phyloP scores from a whole-genome alignment of 2,888 invertebrate genomes.

The Apamea epomidion region DNA sequence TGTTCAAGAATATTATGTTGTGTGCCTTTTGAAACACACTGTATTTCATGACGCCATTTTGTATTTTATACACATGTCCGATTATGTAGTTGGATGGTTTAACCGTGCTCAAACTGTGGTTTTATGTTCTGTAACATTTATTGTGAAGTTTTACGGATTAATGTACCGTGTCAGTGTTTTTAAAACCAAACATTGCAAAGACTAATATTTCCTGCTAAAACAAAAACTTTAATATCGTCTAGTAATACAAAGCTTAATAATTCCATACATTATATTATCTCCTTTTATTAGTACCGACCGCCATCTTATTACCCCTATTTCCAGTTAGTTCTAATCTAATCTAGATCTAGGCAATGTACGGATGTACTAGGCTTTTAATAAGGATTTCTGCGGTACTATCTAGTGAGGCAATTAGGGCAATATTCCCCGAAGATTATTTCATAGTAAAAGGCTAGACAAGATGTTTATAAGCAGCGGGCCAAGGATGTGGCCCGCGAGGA shows the following conservation, averaged over 20 bases:
- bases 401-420: background rate
- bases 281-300: background rate
- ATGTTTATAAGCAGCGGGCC: too few species aligned
- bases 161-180: too few species aligned
- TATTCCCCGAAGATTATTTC: too few species aligned
- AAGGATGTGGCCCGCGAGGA: too few species aligned
- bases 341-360: background rate
- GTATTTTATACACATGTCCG: slow-evolving; percentile 31
- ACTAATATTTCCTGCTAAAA: too few species aligned
- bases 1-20: too few species aligned
- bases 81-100: slow-evolving; percentile 21
- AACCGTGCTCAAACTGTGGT: slow-evolving; percentile 1
- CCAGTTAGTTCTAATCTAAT: slow-evolving; percentile 32
- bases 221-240: too few species aligned
- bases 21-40: background rate
- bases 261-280: slow-evolving; percentile 10
- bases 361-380: slow-evolving; percentile 25
- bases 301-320: slow-evolving; percentile 1
- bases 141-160: too few species aligned
- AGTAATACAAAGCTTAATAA: background rate
- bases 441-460: background rate
- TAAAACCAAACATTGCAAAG: too few species aligned
- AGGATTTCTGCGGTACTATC: slow-evolving; percentile 7
- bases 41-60: slow-evolving; percentile 17
- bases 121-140: slow-evolving; percentile 3